Percentiles rank a stretch among this genome's conserved stretches.
Conservation (phyloP, 92 coral and sea anemone species). For the Nematostella vectensis region DNA sequence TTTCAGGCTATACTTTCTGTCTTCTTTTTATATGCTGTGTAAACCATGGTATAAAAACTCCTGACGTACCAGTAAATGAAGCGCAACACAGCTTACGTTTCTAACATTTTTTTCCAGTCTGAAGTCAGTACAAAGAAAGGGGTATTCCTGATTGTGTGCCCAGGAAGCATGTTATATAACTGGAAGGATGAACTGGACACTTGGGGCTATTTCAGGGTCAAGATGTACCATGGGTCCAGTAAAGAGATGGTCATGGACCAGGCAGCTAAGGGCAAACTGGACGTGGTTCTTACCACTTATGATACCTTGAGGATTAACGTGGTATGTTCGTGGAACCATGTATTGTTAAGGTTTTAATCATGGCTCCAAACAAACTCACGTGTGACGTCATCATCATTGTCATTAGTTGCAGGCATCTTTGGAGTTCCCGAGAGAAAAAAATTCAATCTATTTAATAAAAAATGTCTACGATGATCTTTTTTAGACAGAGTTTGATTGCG, state of each 20-base stretch:
- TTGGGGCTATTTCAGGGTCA: slow-evolving; percentile 90
- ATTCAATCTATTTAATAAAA: no score
- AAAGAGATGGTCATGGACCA: slow-evolving; percentile 66
- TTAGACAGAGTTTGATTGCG: slow-evolving; percentile 59
- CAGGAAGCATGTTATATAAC: slow-evolving; percentile 82
- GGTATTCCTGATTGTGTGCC: slow-evolving; percentile 72
- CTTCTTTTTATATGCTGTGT: no score
- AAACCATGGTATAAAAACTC: no score
- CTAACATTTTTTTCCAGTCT: no score
- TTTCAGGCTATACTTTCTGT: no score
- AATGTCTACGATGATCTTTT: background rate
- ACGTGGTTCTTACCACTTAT: slow-evolving; percentile 85
- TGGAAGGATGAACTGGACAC: slow-evolving; percentile 92
- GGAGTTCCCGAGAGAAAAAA: slow-evolving; percentile 4
- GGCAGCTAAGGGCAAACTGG: slow-evolving; percentile 63
- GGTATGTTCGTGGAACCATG: slow-evolving; percentile 29
- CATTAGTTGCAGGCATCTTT: background rate
- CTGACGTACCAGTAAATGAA: no score
- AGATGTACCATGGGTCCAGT: slow-evolving; percentile 63
- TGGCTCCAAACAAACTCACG: no score
- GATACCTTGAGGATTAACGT: slow-evolving; percentile 81
- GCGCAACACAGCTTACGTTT: no score
- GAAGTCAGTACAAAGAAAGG: no score
- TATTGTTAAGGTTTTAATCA: no score
- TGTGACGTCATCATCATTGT: no score